Base-by-base conservation (phyloP, 2,113 vertebrate species). In the Macquaria australasica region DNA sequence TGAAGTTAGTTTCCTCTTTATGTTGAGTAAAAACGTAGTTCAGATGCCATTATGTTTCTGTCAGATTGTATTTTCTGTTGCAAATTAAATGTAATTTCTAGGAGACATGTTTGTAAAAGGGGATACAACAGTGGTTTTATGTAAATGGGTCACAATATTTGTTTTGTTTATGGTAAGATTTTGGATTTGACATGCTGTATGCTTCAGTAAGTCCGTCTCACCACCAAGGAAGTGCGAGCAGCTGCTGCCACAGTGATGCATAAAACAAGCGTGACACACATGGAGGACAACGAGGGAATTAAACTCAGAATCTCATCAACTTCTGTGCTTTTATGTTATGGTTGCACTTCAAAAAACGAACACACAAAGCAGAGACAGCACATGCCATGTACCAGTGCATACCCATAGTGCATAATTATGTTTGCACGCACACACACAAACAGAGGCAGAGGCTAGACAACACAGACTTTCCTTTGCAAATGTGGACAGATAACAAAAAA, bases 251-350 rank as follows among this genome's bases (percentile, higher is more conserved):
- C 83, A 58, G 76, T 5, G 64, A 92, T 85, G 72, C 82, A 77
- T 72, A 73, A 92, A 91, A 90, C 72, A 88, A 92, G 82, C 60
- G 58, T 87, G 91, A 92, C 92, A 92, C 84, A 91, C 45, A 89
- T 55, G 53, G 74, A 83, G 45, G 75, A 83, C 31, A n/a, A 20
- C 43, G 5, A 25, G 92, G 87, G 88, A 92, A 89, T 92, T 83
- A 3, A 87, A 86, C 43, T 48, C 76, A 67, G 83, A 85, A 84
- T 87, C 79, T 89, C 82, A 88, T 89, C 89, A 90, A 75, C 80
- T 67, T 73, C 64, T 75, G 31, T 18, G 28, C 71, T 76, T 82
- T 73, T 72, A 83, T 79, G 45, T 80, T 60, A 55, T 9, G 72
- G 67, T 59, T 81, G 79, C 39, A 69, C 75, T 72, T 70, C 39